Evolutionary conservation across 2,113 vertebrate species (phyloP).

Genomic region (Papio anubis): DNA sequence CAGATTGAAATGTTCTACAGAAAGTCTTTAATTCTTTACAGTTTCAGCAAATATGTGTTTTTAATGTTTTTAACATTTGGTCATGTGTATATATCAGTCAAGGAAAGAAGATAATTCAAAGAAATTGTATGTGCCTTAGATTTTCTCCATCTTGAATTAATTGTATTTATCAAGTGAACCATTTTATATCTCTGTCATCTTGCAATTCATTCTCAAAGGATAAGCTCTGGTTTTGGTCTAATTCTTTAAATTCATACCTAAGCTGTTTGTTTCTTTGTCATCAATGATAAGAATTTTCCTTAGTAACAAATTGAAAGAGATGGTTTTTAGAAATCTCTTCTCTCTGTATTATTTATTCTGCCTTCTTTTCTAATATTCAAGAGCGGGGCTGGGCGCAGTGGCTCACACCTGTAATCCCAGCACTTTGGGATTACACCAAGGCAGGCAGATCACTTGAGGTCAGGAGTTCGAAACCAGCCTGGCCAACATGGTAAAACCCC

Average conservation of each 20-base stretch:
- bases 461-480: too few relatives aligned
- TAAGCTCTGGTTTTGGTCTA: slow-evolving; percentile 32
- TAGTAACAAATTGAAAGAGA: slow-evolving; percentile 46
- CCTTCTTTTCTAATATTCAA: slow-evolving; percentile 50
- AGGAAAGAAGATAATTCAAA: slow-evolving; percentile 50
- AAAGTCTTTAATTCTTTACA: slow-evolving; percentile 22
- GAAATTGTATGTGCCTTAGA: slow-evolving; percentile 1
- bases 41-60: slow-evolving; percentile 38
- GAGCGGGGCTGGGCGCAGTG: too few relatives aligned
- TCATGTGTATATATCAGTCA: slow-evolving; percentile 24
- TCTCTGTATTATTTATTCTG: slow-evolving; percentile 4
- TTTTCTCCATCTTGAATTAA: slow-evolving; percentile 50
- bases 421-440: too few relatives aligned
- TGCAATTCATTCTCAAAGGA: slow-evolving; percentile 27
- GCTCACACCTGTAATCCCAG: too few relatives aligned
- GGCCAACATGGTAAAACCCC: too few relatives aligned
- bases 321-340: slow-evolving; percentile 33
- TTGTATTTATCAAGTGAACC: slow-evolving; percentile 2
- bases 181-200: slow-evolving; percentile 27
- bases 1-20: slow-evolving; percentile 35
- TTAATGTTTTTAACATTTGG: slow-evolving; percentile 33
- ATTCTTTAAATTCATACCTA: slow-evolving; percentile 47
- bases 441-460: too few relatives aligned
- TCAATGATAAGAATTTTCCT: slow-evolving; percentile 29
- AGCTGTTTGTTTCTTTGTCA: neutral